A percentile compares a stretch with the other conserved stretches of the same genome.
phyloP scores from a whole-genome alignment of 2,888 invertebrate species.

The Neoascia interrupta region DNA sequence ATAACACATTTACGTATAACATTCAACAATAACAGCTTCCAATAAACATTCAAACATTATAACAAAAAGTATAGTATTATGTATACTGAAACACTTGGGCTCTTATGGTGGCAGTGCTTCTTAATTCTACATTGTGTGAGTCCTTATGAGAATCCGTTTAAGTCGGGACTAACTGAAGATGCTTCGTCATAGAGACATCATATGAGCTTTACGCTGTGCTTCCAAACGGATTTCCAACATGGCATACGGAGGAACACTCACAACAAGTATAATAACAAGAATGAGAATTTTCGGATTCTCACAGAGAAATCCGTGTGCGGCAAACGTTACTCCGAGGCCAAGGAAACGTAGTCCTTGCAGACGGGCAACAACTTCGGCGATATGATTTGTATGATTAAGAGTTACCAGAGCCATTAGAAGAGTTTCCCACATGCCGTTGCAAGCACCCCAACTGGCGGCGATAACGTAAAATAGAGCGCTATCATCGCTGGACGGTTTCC shows the following conservation, averaged over 20 bases:
- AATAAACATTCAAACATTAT: no score
- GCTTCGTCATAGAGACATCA: constrained; percentile 78
- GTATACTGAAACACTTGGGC: constrained; percentile 24
- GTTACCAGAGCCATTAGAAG: constrained; percentile 80
- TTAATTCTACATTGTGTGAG: constrained; percentile 76
- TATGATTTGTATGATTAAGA: constrained; percentile 78
- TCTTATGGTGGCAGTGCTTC: constrained; percentile 43
- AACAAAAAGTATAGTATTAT: not conserved
- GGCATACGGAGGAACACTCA: constrained; percentile 79
- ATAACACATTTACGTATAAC: not conserved
- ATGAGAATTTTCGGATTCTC: constrained; percentile 78
- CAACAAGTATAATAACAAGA: constrained; percentile 77
- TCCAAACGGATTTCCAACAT: constrained; percentile 78
- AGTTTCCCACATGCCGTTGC: constrained; percentile 92
- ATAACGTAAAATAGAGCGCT: constrained; percentile 90
- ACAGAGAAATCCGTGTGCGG: constrained; percentile 84
- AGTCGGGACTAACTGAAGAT: constrained; percentile 78
- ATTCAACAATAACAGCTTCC: constrained; percentile 7
- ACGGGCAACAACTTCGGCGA: constrained; percentile 79
- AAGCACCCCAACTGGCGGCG: constrained; percentile 92
- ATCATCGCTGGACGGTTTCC: constrained; percentile 90
- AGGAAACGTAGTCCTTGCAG: constrained; percentile 83
- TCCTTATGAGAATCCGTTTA: constrained; percentile 74
- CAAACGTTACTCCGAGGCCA: constrained; percentile 84
- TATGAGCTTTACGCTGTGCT: constrained; percentile 78